These are phyloP conservation scores for Cygnus buccinator DNA, from an alignment of 2,113 vertebrate genomes.

Conservation along the genomic window DNA sequence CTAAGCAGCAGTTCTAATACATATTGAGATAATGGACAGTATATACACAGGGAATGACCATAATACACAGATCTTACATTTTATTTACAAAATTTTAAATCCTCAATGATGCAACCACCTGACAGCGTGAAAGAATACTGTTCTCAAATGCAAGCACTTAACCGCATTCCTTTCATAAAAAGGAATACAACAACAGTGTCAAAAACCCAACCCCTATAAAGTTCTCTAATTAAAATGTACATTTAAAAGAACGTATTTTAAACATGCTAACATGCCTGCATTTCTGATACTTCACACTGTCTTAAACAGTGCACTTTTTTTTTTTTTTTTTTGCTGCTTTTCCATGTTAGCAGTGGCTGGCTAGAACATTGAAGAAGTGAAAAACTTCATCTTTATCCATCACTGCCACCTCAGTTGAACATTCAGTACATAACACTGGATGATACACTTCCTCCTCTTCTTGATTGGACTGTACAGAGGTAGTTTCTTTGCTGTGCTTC, in stretches of 20 bases:
- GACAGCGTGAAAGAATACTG: background rate
- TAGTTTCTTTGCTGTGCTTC: slow-evolving; percentile 28
- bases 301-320: background rate
- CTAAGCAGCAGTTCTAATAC: background rate
- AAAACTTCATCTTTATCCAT: slow-evolving; percentile 96
- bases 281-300: background rate
- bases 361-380: slow-evolving; percentile 95
- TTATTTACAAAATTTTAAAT: slow-evolving; percentile 49
- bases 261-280: background rate
- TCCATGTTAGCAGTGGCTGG: slow-evolving; percentile 87
- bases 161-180: background rate
- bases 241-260: background rate
- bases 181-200: background rate
- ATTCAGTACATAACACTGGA: slow-evolving; percentile 91
- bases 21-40: background rate
- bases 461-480: slow-evolving; percentile 18
- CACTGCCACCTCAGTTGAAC: slow-evolving; percentile 92
- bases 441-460: slow-evolving; percentile 87
- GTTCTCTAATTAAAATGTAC: background rate
- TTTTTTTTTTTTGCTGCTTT: background rate
- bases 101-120: background rate
- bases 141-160: background rate
- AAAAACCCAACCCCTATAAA: background rate
- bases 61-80: slow-evolving; percentile 11
- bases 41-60: slow-evolving; percentile 17